Conservation (phyloP, 2,113 vertebrate species). For the Eretmodus cyanostictus region DNA sequence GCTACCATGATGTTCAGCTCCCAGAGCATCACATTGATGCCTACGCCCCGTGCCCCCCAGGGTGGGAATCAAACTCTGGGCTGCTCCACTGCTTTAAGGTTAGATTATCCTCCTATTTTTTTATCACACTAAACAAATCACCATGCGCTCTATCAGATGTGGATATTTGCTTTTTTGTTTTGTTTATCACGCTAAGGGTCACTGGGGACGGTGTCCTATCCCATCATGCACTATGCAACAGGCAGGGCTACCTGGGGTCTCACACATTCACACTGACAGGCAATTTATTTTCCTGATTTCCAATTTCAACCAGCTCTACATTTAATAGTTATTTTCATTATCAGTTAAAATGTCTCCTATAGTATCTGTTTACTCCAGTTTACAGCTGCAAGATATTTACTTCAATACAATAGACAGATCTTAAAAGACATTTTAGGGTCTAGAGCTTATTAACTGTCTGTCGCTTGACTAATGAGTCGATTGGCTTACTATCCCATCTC, state of each 20-base stretch:
- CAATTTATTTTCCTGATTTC: not conserved
- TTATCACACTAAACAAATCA: not conserved
- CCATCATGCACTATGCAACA: not conserved
- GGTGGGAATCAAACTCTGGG: slow-evolving; percentile 81
- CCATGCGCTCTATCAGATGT: not conserved
- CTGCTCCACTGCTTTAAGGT: slow-evolving; percentile 88
- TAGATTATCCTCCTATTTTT: not conserved
- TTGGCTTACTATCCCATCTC: not conserved
- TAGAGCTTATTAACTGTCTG: not conserved
- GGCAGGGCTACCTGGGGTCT: not conserved
- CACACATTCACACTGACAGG: not conserved
- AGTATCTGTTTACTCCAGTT: not conserved
- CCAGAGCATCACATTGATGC: slow-evolving; percentile 66
- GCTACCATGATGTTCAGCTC: slow-evolving; percentile 38
- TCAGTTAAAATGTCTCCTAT: not conserved
- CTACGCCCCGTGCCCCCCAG: slow-evolving; percentile 74
- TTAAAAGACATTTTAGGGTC: not conserved
- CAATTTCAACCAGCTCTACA: not conserved
- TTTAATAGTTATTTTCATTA: not conserved
- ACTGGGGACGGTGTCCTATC: not conserved
- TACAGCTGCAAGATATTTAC: not conserved
- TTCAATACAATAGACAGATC: not conserved
- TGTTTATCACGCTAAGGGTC: not conserved
- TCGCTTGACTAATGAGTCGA: not conserved
- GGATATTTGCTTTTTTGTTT: not conserved